phyloP scores from a whole-genome alignment of 2,797 vertebrate species.

The Pristis pectinata region DNA sequence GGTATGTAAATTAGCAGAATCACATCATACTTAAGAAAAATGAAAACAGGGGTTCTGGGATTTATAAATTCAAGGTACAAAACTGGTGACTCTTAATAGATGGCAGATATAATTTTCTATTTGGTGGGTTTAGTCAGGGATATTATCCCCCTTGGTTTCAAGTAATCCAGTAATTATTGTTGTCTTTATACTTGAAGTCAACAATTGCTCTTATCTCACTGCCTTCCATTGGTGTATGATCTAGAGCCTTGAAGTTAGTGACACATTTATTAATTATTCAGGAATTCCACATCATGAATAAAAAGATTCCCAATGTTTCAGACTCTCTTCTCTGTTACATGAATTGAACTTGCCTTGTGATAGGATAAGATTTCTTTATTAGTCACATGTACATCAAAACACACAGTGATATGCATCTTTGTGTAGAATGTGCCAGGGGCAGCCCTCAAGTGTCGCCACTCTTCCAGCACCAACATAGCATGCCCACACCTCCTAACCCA shows the following conservation, averaged over 20 bases:
- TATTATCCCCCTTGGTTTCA: background rate
- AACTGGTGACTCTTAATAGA: background rate
- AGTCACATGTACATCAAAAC: no score
- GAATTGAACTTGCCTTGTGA: background rate
- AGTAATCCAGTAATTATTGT: background rate
- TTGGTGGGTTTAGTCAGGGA: background rate
- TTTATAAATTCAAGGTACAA: background rate
- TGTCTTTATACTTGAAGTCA: background rate
- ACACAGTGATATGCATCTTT: no score
- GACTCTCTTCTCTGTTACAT: background rate
- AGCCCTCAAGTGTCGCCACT: no score
- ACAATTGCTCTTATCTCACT: background rate
- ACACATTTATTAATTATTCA: background rate
- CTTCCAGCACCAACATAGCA: no score
- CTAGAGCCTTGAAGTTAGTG: constrained; percentile 4
- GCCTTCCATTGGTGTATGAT: background rate
- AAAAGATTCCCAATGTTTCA: background rate
- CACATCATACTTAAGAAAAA: background rate
- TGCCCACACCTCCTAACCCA: no score
- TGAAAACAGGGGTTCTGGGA: background rate
- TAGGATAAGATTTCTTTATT: no score
- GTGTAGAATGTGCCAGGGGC: no score
- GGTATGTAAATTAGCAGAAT: background rate
- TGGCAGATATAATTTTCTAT: background rate
- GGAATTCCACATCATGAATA: background rate